Evolutionary conservation across 2,113 vertebrate species (phyloP).

Genomic region (Hucho hucho): DNA sequence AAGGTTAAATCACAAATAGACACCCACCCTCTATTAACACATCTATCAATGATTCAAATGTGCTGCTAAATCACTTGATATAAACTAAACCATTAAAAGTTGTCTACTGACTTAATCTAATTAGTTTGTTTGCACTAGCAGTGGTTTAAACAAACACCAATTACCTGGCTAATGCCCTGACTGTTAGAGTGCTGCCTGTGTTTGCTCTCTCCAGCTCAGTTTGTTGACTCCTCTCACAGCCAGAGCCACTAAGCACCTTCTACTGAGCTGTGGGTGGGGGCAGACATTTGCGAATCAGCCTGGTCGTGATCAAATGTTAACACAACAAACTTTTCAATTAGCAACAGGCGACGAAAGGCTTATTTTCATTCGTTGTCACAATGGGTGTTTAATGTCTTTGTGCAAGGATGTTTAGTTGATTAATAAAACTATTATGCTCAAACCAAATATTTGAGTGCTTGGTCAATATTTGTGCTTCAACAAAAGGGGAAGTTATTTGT

Average conservation of each 20-base stretch:
- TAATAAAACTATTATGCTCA: background rate
- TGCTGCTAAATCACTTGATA: background rate
- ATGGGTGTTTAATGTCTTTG: slow-evolving; percentile 26
- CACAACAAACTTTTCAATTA: slow-evolving; percentile 73
- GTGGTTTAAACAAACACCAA: slow-evolving; percentile 1
- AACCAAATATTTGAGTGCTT: slow-evolving; percentile 6
- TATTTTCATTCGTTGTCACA: slow-evolving; percentile 67
- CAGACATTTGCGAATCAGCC: slow-evolving; percentile 28
- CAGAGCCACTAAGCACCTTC: background rate
- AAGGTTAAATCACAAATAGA: too few species aligned
- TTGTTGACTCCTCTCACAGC: background rate
- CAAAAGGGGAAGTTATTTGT: slow-evolving; percentile 19
- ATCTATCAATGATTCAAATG: background rate
- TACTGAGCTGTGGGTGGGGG: slow-evolving; percentile 5
- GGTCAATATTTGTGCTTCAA: slow-evolving; percentile 45
- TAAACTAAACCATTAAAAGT: background rate
- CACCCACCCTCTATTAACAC: background rate
- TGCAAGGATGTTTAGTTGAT: background rate
- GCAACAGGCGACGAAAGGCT: slow-evolving; percentile 64
- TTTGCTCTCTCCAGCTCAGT: background rate
- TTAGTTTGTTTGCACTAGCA: background rate
- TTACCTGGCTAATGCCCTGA: background rate
- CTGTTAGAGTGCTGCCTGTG: background rate
- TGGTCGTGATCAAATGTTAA: slow-evolving; percentile 69
- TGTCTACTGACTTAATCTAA: background rate